phyloP scores from a whole-genome alignment of 2,797 vertebrate genomes.

The Clarias platycephalus region DNA sequence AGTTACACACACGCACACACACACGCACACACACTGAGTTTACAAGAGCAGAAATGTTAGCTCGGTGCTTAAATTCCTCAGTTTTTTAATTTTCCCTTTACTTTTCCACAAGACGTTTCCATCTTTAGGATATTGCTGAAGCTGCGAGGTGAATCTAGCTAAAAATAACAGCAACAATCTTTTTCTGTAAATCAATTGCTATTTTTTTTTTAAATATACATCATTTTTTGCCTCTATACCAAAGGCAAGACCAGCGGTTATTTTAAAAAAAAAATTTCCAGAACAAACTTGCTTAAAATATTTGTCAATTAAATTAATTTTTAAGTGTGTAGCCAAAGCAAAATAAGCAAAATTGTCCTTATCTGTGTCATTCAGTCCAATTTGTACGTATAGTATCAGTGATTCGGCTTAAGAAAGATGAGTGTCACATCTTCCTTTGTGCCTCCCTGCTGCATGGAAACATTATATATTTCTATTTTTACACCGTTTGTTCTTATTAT shows the following conservation, averaged over 20 bases:
- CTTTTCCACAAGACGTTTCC: background rate
- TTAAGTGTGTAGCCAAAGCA: background rate
- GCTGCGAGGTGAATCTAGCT: background rate
- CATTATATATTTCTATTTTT: slow-evolving; percentile 11
- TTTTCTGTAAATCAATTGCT: background rate
- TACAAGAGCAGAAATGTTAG: background rate
- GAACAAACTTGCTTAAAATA: background rate
- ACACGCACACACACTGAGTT: slow-evolving; percentile 8
- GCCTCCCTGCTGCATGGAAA: slow-evolving; percentile 8
- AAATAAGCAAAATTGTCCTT: background rate
- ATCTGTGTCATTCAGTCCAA: background rate
- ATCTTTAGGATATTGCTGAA: background rate
- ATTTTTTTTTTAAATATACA: background rate
- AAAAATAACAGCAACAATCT: background rate
- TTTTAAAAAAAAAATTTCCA: background rate
- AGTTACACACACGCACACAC: slow-evolving; percentile 11
- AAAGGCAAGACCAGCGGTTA: background rate
- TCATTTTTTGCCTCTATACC: background rate
- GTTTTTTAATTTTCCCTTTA: background rate
- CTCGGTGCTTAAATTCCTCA: background rate
- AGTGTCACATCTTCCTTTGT: background rate
- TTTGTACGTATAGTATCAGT: background rate
- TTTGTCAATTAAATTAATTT: background rate
- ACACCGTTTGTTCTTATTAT: background rate
- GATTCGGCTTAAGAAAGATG: background rate